These are phyloP conservation scores for Coluber constrictor DNA, from an alignment of 2,797 vertebrate species.

Conservation along the genomic window DNA sequence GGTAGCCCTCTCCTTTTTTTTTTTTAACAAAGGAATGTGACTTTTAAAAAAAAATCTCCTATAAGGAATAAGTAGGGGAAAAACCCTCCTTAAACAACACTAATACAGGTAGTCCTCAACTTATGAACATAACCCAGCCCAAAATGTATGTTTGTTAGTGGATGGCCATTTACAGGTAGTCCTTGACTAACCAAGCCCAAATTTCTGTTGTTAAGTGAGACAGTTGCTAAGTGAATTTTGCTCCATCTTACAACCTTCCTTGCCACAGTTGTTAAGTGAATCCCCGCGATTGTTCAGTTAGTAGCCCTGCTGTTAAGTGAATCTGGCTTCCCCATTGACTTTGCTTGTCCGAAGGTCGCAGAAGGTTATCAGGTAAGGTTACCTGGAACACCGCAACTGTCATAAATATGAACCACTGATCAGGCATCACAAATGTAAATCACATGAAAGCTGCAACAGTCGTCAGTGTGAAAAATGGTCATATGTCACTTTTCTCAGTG, in stretches of 20 bases:
- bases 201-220: neutral
- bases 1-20: neutral
- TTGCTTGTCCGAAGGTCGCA: neutral
- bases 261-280: neutral
- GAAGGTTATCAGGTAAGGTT: neutral
- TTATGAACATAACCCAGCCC: neutral
- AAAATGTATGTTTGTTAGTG: neutral
- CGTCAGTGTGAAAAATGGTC: neutral
- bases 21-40: too few species aligned
- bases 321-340: neutral
- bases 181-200: neutral
- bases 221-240: neutral
- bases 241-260: neutral
- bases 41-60: neutral
- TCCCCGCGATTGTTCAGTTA: neutral
- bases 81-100: neutral
- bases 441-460: neutral
- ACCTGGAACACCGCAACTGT: neutral
- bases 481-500: neutral
- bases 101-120: neutral
- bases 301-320: neutral
- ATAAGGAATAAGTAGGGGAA: neutral
- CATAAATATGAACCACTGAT: neutral
- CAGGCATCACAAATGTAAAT: neutral
- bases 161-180: too few species aligned